Base-by-base conservation (phyloP, 1,140 invertebrate species). In the Stenopsyche tienmushanensis region DNA sequence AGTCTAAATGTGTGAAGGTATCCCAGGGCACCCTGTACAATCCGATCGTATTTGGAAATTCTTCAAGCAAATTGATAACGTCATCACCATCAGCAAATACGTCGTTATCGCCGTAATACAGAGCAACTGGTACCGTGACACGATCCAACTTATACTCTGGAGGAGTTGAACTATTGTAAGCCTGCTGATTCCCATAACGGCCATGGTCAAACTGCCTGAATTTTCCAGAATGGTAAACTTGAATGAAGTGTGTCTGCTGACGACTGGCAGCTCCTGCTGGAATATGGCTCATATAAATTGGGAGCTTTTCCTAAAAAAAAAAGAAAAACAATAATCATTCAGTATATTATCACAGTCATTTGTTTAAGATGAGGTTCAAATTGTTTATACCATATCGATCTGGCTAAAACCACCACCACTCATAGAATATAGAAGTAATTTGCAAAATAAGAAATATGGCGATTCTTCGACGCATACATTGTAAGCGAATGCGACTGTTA, bases 191-290 rank as follows among this genome's bases (percentile, higher is more conserved):
- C 8, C 72, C 70, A 17, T 65, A 23, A 41, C 59, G 67, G 3
- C 82, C 82, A 15, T 80, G 77, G 73, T 84, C 81, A 47, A 74
- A 84, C 52, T 79, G 74, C 0, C 75, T 72, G 52, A 84, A 84
- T 0, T 73, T 71, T 0, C 76, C 78, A 0, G 75, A 80, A n/a
- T 80, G 72, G 1, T 82, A 77, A 9, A 81, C 78, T 71, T 89
- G 89, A 0, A 82, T 85, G 71, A 82, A 90, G 72, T 91, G 89
- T 9, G 88, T 78, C 5, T 94, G 74, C 72, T 93, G 90, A 71
- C 88, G 87, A 47, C 85, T 84, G 0, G 91, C 89, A 0, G 90
- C 85, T 13, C 92, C 92, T 5, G 90, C 87, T 0, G 93, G 92
- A n/a, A 83, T 81, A 72, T 94, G 91, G 0, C 85, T 83, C 24